Evolutionary conservation across 2,888 invertebrate genomes (phyloP).

Genomic region (Callinectes sapidus): DNA sequence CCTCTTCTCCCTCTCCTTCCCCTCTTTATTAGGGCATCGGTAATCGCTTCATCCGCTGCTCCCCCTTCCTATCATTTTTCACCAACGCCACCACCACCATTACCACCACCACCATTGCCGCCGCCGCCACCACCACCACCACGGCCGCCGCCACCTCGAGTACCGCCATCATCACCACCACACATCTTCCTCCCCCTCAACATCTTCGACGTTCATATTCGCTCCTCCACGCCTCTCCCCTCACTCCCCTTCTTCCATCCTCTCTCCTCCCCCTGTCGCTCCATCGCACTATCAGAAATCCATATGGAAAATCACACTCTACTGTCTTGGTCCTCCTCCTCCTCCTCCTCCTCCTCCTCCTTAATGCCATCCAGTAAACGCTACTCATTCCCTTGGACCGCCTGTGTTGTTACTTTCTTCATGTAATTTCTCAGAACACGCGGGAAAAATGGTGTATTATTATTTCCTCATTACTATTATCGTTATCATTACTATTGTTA

Average conservation of each 20-base stretch:
- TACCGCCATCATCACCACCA: slow-evolving; percentile 37
- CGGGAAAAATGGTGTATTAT: neutral
- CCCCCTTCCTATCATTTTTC: slow-evolving; percentile 56
- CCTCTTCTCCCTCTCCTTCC: slow-evolving; percentile 44
- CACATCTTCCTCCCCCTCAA: slow-evolving; percentile 37
- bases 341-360: neutral
- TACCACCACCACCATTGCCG: slow-evolving; percentile 27
- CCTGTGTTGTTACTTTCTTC: neutral
- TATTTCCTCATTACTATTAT: neutral
- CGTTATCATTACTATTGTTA: neutral
- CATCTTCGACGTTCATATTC: slow-evolving; percentile 37
- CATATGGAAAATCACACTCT: slow-evolving; percentile 33
- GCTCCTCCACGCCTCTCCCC: slow-evolving; percentile 31
- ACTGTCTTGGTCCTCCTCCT: neutral
- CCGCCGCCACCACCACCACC: neutral
- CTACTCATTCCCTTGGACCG: neutral
- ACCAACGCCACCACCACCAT: slow-evolving; percentile 37
- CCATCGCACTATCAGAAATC: slow-evolving; percentile 55
- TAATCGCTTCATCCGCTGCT: slow-evolving; percentile 54
- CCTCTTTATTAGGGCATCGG: slow-evolving; percentile 53
- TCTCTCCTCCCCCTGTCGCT: neutral
- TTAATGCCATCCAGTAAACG: neutral
- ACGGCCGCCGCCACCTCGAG: neutral
- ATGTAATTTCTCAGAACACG: neutral
- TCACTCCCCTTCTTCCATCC: neutral